Percentiles rank a stretch among this genome's conserved stretches.
Evolutionary conservation across 2,113 vertebrate species (phyloP).

Genomic region (Grammomys dolichurus): DNA sequence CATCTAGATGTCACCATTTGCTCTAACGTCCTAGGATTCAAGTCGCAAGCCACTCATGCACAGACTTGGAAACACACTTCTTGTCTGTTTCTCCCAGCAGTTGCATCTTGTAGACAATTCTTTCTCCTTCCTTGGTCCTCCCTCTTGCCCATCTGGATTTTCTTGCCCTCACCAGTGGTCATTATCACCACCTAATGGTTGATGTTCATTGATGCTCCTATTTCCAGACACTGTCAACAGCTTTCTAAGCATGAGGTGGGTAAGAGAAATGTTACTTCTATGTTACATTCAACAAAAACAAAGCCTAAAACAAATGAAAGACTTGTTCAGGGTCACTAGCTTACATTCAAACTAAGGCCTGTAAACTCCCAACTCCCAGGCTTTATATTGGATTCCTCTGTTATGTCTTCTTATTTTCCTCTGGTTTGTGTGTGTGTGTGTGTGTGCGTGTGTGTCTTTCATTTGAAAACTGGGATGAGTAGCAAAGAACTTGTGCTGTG

Average conservation of each 20-base stretch:
- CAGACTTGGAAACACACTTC: not conserved
- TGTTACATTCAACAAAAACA: not conserved
- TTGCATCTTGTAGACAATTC: not conserved
- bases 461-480: too few species aligned
- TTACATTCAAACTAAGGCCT: not conserved
- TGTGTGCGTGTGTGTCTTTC: not conserved
- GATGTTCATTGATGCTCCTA: not conserved
- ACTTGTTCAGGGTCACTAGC: not conserved
- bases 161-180: not conserved
- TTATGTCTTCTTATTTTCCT: not conserved
- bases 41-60: not conserved
- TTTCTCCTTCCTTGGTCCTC: not conserved
- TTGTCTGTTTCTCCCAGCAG: not conserved
- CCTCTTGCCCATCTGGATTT: not conserved
- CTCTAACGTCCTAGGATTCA: not conserved
- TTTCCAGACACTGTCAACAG: not conserved
- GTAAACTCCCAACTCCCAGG: not conserved
- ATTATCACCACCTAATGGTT: not conserved
- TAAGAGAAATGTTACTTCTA: not conserved
- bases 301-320: constrained; percentile 14
- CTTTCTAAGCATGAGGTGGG: not conserved
- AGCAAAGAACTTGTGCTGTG: too few species aligned
- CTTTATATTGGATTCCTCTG: not conserved
- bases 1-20: not conserved
- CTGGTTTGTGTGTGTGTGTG: not conserved